Evolutionary conservation across 2,888 invertebrate genomes (phyloP), one percentile per base, ranked within the genome.

Genomic region (Thelaira solivaga): DNA sequence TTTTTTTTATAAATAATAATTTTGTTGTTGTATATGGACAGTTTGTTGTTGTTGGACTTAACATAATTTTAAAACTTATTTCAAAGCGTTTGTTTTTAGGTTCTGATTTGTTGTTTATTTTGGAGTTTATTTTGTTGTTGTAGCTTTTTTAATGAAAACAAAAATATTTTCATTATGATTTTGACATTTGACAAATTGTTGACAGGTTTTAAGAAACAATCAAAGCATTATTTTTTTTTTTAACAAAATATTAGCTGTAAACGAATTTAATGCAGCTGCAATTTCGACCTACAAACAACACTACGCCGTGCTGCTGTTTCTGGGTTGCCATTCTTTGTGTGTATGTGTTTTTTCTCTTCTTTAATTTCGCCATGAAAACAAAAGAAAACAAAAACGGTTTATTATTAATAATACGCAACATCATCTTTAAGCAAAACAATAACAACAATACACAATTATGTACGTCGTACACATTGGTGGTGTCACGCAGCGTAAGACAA

Each of bases 161-260:
- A 18, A 29, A 1, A 10, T 4, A 1, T 22, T 61, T 34, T 1
- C 10, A 13, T 24, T 11, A 24, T 34, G 4, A 26, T 24, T 74
- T 41, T 61, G 65, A 73, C 69, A 61, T 71, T 64, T 77, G 73
- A 77, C 62, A 77, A 73, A 77, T 77, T 61, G 74, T 65, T 74
- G 78, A 78, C 74, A 78, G 74, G 7, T 1, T 67, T 31, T 34
- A 8, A 2, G 39, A 1, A 47, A 2, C 39, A 24, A 3, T n/a
- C 1, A 18, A 10, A 22, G 4, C 6, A 39, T 11, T 31, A 16
- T 4, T 20, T n/a, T 4, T 13, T 1, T 6, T 16, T 13, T n/a
- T 26, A 45, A 45, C 13, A 16, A 53, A 45, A 18, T 11, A 31
- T 36, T 16, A 34, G 10, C 51, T 59, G 34, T 10, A 18, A 20